Conservation (phyloP, 92 coral and sea anemone genomes). For the Porites rus region DNA sequence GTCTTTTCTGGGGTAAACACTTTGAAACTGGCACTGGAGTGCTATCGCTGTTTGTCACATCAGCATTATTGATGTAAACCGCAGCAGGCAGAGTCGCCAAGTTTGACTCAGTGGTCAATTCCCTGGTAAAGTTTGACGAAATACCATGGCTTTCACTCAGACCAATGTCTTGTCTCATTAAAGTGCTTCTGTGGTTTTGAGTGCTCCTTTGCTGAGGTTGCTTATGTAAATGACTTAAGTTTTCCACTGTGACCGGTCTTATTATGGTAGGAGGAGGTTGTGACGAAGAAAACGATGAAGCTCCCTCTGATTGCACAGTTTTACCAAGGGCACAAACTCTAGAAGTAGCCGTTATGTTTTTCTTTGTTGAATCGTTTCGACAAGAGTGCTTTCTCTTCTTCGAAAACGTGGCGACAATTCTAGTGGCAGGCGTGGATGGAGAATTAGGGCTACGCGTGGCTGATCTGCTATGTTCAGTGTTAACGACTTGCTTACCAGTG, state of each 20-base stretch:
- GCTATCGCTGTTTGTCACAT: not conserved
- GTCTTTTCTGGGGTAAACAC: conserved; percentile 35
- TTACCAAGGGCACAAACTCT: not conserved
- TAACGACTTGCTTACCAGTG: not conserved
- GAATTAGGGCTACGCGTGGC: not conserved
- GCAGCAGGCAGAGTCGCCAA: too few species aligned
- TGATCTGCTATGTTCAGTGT: not conserved
- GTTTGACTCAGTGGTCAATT: not conserved
- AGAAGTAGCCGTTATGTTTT: not conserved
- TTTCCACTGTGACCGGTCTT: not conserved
- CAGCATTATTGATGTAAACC: too few species aligned
- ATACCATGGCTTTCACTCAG: not conserved
- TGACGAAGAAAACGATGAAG: not conserved
- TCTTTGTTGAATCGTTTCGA: conserved; percentile 1
- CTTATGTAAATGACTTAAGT: not conserved
- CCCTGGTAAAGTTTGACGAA: not conserved
- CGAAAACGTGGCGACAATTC: conserved; percentile 23
- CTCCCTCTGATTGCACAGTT: not conserved
- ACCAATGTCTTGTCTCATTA: not conserved
- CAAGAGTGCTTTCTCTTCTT: not conserved
- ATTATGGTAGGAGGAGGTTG: not conserved
- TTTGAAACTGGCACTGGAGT: conserved; percentile 22
- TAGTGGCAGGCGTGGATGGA: not conserved
- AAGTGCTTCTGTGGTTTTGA: not conserved
- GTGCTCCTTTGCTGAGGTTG: not conserved